A percentile compares a stretch with the other conserved stretches of the same genome.
Evolutionary conservation across 2,113 vertebrate species (phyloP).

Genomic region (Gobiocypris rarus): DNA sequence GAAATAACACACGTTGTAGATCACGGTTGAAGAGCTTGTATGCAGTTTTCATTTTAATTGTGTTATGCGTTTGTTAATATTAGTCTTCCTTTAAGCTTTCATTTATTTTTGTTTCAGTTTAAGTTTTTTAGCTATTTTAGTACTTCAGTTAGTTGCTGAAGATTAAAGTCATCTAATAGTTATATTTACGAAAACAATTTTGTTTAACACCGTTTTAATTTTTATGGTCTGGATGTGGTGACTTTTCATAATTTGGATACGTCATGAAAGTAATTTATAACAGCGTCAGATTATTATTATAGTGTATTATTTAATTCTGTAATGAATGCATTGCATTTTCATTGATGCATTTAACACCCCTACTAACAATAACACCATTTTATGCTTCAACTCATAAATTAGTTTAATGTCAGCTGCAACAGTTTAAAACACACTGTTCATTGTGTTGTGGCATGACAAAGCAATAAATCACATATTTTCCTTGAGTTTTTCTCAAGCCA

Average conservation of each 20-base stretch:
- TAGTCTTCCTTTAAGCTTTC: neutral
- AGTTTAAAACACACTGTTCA: conserved; percentile 4
- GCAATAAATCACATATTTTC: neutral
- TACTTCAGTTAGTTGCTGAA: too few species aligned
- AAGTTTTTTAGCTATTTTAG: neutral
- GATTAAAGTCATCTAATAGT: neutral
- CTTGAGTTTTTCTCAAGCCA: neutral
- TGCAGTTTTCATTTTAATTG: neutral
- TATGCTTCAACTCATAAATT: neutral
- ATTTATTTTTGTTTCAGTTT: neutral
- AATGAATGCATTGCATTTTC: neutral
- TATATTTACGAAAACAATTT: neutral
- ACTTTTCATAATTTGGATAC: neutral
- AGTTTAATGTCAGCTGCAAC: neutral
- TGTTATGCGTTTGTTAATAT: neutral
- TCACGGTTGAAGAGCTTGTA: too few species aligned
- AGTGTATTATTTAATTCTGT: neutral
- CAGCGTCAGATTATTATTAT: neutral
- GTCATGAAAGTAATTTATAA: neutral
- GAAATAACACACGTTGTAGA: too few species aligned
- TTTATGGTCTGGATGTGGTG: neutral
- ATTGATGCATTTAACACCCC: neutral
- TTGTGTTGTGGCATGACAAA: neutral
- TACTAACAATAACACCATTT: neutral
- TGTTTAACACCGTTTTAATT: neutral